These are phyloP conservation scores for Lutraria lutraria DNA, from an alignment of 2,888 invertebrate species.

Conservation along the genomic window DNA sequence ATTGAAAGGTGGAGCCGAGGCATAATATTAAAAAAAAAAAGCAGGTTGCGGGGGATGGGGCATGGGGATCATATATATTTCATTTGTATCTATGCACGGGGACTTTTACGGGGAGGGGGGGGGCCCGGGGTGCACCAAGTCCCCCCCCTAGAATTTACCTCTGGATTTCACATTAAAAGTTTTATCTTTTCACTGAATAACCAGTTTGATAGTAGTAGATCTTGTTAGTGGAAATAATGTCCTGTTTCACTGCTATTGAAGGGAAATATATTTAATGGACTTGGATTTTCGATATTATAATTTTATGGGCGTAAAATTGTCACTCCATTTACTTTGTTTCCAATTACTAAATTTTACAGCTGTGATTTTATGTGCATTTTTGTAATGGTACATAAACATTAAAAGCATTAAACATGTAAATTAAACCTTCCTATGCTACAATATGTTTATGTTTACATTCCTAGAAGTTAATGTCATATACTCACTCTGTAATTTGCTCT, in stretches of 20 bases:
- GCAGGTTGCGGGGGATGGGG: no score
- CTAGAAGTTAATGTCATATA: slow-evolving; percentile 3
- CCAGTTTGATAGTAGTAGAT: no score
- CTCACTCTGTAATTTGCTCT: not conserved
- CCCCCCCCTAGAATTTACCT: no score
- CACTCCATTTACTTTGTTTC: not conserved
- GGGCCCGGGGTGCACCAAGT: no score
- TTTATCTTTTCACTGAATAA: no score
- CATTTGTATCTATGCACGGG: no score
- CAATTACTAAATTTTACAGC: not conserved
- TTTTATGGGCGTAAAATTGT: slow-evolving; percentile 15
- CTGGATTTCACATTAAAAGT: no score
- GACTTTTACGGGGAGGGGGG: no score
- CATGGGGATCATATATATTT: no score
- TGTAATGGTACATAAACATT: slow-evolving; percentile 7
- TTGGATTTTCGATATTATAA: slow-evolving; percentile 6
- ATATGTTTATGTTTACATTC: not conserved
- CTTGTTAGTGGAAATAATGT: not conserved
- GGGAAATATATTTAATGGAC: not conserved
- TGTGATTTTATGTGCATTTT: slow-evolving; percentile 1
- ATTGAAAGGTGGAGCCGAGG: no score
- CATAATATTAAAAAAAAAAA: no score
- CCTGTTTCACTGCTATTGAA: not conserved
- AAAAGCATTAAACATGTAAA: not conserved
- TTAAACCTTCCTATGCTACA: not conserved